Percentiles rank a stretch among this genome's conserved stretches.
These are phyloP conservation scores for Ennomos fuscantarius DNA, from an alignment of 2,888 invertebrate genomes.

Conservation along the genomic window DNA sequence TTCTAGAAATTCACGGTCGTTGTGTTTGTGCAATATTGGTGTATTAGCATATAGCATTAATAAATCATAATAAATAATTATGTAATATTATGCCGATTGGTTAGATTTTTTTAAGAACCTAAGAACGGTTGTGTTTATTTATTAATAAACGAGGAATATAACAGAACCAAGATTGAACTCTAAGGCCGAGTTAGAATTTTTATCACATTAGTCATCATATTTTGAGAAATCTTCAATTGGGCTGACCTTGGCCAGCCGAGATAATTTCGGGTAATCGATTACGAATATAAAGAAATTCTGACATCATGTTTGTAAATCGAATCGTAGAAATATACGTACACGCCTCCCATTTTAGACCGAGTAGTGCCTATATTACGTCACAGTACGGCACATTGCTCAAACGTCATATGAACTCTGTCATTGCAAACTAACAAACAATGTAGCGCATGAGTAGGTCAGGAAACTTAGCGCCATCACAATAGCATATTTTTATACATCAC, in stretches of 20 bases:
- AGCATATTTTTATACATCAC: constrained; percentile 28
- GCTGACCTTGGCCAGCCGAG: constrained; percentile 30
- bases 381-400: constrained; percentile 52
- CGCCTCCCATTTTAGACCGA: constrained; percentile 31
- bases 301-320: constrained; percentile 31
- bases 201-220: no score
- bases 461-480: constrained; percentile 42
- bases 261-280: not conserved
- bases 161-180: no score
- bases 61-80: constrained; percentile 2
- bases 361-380: constrained; percentile 47
- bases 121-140: not conserved
- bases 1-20: constrained; percentile 50
- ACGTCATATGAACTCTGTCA: constrained; percentile 58
- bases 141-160: no score
- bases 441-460: constrained; percentile 58
- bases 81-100: not conserved
- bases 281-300: constrained; percentile 26
- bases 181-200: no score
- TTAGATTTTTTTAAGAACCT: not conserved
- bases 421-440: constrained; percentile 46
- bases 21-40: constrained; percentile 45
- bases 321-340: constrained; percentile 19
- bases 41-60: constrained; percentile 1
- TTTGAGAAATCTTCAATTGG: constrained; percentile 7